Evolutionary conservation across 2,888 invertebrate genomes (phyloP), one percentile per base, ranked within the genome.

Genomic region (Callimorpha dominula): DNA sequence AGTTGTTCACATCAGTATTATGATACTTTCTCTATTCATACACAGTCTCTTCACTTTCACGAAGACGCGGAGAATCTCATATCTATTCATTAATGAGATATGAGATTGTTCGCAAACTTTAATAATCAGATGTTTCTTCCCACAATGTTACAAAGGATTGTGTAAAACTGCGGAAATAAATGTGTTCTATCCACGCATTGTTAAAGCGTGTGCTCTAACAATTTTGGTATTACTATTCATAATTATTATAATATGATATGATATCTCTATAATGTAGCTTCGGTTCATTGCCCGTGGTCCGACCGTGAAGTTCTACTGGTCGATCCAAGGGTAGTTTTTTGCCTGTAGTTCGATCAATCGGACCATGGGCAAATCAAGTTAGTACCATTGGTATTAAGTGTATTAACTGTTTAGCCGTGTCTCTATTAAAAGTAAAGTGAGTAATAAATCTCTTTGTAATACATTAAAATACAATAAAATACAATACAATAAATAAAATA

Each of bases 11-110:
- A 87, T 83, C 80, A 76, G 83, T 79, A 79, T 85, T 78, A 80
- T 80, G 78, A 88, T 91, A 94, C 95, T 95, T 95, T 95, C 95
- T 94, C 94, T 92, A 92, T 93, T 94, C 93, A 93, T 90, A 78
- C 74, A 87, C 89, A 89, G 87, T 88, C 90, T 87, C 88, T 86
- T 90, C 90, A 94, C 94, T 95, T 95, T 94, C 93, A 85, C 92
- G 88, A 84, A 80, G 81, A 85, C 85, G 84, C 84, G 80, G 81
- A n/a, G n/a, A n/a, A n/a, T n/a, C n/a, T n/a, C n/a, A n/a, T n/a
- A n/a, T n/a, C 84, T 86, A 86, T 89, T 88, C 85, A 86, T 86
- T 90, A 91, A 89, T 92, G 90, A 90, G 92, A 92, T 89, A 86
- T 86, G 84, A 86, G 89, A 91, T 90, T 89, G 89, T 89, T 87